phyloP scores from a whole-genome alignment of 2,797 vertebrate genomes.

The Anomalospiza imberbis region DNA sequence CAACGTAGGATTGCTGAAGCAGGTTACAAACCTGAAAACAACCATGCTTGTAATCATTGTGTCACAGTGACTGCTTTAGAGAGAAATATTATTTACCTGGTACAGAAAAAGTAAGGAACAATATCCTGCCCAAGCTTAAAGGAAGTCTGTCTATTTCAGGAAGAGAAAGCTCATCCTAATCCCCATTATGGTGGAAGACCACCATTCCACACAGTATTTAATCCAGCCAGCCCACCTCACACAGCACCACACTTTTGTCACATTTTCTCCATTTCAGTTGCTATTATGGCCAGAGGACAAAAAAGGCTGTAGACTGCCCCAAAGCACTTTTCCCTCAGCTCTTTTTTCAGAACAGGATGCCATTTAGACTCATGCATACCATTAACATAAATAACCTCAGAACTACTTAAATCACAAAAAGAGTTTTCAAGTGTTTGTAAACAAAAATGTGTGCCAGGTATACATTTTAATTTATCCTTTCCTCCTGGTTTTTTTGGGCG shows the following conservation, averaged over 20 bases:
- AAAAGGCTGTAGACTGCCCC: slow-evolving; percentile 16
- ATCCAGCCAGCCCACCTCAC: neutral
- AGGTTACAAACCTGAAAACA: neutral
- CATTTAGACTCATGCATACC: slow-evolving; percentile 33
- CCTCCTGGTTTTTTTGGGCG: neutral
- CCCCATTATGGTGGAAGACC: neutral
- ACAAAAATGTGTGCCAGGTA: neutral
- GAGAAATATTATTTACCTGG: neutral
- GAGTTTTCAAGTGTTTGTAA: neutral
- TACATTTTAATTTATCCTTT: neutral
- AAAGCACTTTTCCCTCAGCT: neutral
- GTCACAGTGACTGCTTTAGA: neutral
- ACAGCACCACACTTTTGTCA: neutral
- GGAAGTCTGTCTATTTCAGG: neutral
- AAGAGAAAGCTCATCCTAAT: neutral
- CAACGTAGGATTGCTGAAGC: neutral
- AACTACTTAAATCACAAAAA: neutral
- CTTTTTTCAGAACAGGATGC: slow-evolving; percentile 33
- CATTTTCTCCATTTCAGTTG: neutral
- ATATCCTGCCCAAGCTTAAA: neutral
- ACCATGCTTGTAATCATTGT: neutral
- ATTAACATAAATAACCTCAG: slow-evolving; percentile 23
- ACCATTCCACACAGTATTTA: neutral
- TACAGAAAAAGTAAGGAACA: neutral
- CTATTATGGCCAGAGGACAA: neutral